Evolutionary conservation across 2,888 invertebrate genomes (phyloP).

Genomic region (Herminia tarsipennalis): DNA sequence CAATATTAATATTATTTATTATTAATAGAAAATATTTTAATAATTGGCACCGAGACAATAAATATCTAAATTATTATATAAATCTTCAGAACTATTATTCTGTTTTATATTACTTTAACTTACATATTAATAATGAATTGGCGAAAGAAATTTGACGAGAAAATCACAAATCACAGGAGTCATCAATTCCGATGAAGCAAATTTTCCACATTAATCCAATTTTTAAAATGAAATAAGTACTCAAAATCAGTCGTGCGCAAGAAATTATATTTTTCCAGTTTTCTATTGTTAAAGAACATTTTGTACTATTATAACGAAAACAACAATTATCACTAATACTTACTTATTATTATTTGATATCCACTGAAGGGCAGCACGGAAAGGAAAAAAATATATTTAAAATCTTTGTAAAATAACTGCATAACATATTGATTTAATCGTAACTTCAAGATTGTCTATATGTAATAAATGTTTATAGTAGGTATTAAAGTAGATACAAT

Average conservation of each 20-base stretch:
- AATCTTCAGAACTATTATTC: conserved; percentile 38
- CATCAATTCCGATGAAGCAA: conserved; percentile 53
- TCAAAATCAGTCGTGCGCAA: conserved; percentile 66
- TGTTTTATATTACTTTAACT: conserved; percentile 33
- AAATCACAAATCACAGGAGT: conserved; percentile 35
- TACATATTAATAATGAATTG: conserved; percentile 42
- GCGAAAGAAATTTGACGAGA: conserved; percentile 44
- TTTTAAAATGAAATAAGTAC: conserved; percentile 53
- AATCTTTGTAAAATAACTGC: too few relatives aligned
- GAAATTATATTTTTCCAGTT: conserved; percentile 40
- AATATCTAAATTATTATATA: conserved; percentile 48
- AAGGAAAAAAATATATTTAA: conserved; percentile 3
- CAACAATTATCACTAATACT: conserved; percentile 1
- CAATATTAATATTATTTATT: conserved; percentile 33
- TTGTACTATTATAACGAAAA: conserved; percentile 28
- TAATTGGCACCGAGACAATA: conserved; percentile 66
- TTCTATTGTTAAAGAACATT: conserved; percentile 43
- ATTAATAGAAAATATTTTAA: conserved; percentile 51
- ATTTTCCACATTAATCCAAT: conserved; percentile 24
- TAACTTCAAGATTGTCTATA: background rate
- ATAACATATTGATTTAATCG: background rate
- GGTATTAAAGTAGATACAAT: background rate
- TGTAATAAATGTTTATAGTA: background rate
- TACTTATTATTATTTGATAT: conserved; percentile 5
- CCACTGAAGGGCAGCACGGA: conserved; percentile 2